These are phyloP conservation scores for Sarcophaga rosellei DNA, from an alignment of 2,888 invertebrate species.

Conservation along the genomic window DNA sequence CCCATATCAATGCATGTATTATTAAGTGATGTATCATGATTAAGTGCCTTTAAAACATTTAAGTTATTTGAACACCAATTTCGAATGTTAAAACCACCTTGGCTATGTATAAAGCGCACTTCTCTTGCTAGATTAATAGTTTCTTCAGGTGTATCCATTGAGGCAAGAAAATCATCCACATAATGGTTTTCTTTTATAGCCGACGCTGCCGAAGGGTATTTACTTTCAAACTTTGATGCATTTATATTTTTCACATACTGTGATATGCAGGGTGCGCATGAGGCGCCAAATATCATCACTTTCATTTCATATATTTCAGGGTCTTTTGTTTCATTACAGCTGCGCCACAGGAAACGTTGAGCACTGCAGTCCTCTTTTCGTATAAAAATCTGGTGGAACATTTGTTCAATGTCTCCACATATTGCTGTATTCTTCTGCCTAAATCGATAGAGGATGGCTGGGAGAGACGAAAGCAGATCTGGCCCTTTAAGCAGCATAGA, in stretches of 20 bases:
- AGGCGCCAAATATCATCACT: slow-evolving; percentile 2
- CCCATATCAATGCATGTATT: slow-evolving; percentile 1
- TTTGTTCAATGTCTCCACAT: slow-evolving; percentile 46
- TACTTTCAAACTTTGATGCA: slow-evolving; percentile 1
- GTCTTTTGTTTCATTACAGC: background rate
- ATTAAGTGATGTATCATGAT: background rate
- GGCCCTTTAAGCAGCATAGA: slow-evolving; percentile 69
- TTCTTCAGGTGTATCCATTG: slow-evolving; percentile 6
- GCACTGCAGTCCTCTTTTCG: slow-evolving; percentile 43
- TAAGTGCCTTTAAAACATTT: background rate
- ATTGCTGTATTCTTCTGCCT: slow-evolving; percentile 72
- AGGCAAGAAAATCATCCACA: slow-evolving; percentile 20
- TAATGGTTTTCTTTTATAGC: slow-evolving; percentile 21
- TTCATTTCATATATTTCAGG: slow-evolving; percentile 22
- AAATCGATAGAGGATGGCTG: slow-evolving; percentile 76
- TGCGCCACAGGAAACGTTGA: slow-evolving; percentile 47
- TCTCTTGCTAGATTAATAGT: slow-evolving; percentile 23
- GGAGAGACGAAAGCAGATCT: slow-evolving; percentile 73
- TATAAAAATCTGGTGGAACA: slow-evolving; percentile 64
- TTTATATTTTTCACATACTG: slow-evolving; percentile 32
- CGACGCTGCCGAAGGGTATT: slow-evolving; percentile 9
- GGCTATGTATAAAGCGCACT: slow-evolving; percentile 24
- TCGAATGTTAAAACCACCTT: slow-evolving; percentile 42
- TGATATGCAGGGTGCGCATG: background rate
- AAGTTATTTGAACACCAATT: slow-evolving; percentile 38